These are phyloP conservation scores for Geotrupes spiniger DNA, from an alignment of 2,888 invertebrate genomes.

Conservation along the genomic window DNA sequence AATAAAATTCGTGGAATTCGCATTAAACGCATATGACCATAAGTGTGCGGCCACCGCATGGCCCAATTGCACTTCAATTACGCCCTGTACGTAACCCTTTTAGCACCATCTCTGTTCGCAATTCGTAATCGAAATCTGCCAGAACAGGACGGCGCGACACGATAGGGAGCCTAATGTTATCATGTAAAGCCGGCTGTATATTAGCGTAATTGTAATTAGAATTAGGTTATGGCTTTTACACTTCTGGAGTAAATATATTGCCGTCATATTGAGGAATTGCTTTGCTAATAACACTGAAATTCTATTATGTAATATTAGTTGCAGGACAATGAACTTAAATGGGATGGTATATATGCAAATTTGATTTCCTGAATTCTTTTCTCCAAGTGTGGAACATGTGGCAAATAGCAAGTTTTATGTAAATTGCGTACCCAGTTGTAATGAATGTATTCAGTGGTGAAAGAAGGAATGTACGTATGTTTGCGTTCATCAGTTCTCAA, in stretches of 20 bases:
- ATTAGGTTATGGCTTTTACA: slow-evolving; percentile 24
- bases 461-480: too few species aligned
- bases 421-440: too few species aligned
- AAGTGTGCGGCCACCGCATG: slow-evolving; percentile 39
- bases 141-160: neutral
- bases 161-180: slow-evolving; percentile 1
- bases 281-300: too few species aligned
- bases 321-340: too few species aligned
- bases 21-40: slow-evolving; percentile 45
- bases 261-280: slow-evolving; percentile 15
- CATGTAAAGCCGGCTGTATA: slow-evolving; percentile 20
- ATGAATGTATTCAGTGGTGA: too few species aligned
- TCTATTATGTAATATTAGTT: too few species aligned
- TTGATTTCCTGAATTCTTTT: too few species aligned
- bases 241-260: slow-evolving; percentile 19
- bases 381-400: too few species aligned
- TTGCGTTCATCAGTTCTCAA: too few species aligned
- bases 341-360: too few species aligned
- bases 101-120: neutral
- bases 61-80: slow-evolving; percentile 41
- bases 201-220: slow-evolving; percentile 31
- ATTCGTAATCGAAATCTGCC: neutral
- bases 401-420: too few species aligned
- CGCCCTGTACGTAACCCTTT: slow-evolving; percentile 19
- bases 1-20: slow-evolving; percentile 45